These are phyloP conservation scores for Apodemia zela DNA, from an alignment of 2,888 invertebrate species.

Conservation along the genomic window DNA sequence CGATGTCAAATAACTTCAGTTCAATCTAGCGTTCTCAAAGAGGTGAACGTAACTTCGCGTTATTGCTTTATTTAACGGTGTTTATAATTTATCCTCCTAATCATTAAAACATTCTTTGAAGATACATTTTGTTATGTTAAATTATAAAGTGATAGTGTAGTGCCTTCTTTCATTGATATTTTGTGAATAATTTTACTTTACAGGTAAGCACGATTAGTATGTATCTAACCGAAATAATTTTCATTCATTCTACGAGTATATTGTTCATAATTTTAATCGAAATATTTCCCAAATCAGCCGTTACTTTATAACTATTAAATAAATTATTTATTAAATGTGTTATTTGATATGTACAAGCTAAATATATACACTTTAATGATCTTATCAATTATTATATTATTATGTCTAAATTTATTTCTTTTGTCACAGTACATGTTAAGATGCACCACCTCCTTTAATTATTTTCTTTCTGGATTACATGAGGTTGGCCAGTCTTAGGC, in stretches of 20 bases:
- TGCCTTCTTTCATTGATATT: not conserved
- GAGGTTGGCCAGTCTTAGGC: too few species aligned
- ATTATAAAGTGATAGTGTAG: not conserved
- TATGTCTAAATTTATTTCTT: too few species aligned
- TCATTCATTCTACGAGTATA: not conserved
- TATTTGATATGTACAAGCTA: too few species aligned
- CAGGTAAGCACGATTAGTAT: not conserved
- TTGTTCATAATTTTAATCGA: not conserved
- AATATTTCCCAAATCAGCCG: too few species aligned
- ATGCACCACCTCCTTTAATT: too few species aligned
- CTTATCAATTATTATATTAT: too few species aligned
- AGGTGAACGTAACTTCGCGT: conserved; percentile 46
- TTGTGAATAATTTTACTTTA: not conserved
- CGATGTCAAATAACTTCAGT: conserved; percentile 65
- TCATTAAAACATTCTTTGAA: conserved; percentile 7
- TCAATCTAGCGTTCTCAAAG: conserved; percentile 53
- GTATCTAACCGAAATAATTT: not conserved
- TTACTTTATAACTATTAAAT: too few species aligned
- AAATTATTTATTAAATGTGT: too few species aligned
- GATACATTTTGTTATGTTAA: not conserved
- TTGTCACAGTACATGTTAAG: too few species aligned
- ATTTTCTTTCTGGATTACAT: too few species aligned
- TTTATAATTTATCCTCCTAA: conserved; percentile 8
- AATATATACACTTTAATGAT: too few species aligned
- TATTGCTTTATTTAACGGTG: conserved; percentile 17